phyloP scores from a whole-genome alignment of 2,797 vertebrate genomes.

The Notolepis coatsorum region DNA sequence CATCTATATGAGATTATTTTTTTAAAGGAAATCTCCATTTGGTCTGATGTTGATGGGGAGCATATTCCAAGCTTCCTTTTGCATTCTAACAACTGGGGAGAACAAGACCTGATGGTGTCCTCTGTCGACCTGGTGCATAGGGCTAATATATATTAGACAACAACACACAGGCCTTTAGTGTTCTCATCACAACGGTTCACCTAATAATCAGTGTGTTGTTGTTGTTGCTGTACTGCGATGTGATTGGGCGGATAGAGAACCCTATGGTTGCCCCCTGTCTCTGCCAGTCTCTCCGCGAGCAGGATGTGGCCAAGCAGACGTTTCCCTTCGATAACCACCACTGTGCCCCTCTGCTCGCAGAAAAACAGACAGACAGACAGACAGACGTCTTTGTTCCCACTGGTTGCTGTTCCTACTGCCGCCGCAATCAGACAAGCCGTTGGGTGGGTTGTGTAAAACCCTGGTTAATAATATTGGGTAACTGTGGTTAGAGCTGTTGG shows the following conservation, averaged over 20 bases:
- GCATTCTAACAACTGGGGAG: not conserved
- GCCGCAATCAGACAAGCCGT: constrained; percentile 9
- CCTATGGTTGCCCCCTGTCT: constrained; percentile 22
- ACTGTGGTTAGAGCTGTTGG: constrained; percentile 22
- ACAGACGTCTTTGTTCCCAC: constrained; percentile 37
- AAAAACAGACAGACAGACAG: constrained; percentile 35
- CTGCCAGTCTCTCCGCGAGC: constrained; percentile 56
- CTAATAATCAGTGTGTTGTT: constrained; percentile 46
- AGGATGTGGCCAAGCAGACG: constrained; percentile 71
- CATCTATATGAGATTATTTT: too few relatives aligned
- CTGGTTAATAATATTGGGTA: constrained; percentile 15
- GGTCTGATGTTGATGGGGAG: too few relatives aligned
- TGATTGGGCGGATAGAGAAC: constrained; percentile 31
- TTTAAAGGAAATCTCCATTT: too few relatives aligned
- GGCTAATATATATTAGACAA: not conserved
- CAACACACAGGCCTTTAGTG: constrained; percentile 29
- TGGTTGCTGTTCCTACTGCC: constrained; percentile 12
- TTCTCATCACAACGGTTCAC: constrained; percentile 44
- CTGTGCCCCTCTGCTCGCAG: not conserved
- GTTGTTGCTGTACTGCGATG: constrained; percentile 51
- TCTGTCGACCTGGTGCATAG: constrained; percentile 7
- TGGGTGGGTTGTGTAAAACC: constrained; percentile 27
- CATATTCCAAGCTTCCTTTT: not conserved
- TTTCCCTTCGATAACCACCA: constrained; percentile 73
- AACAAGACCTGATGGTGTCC: not conserved